Percentiles rank a stretch among this genome's conserved stretches.
These are phyloP conservation scores for Oeneis ivallda DNA, from an alignment of 2,888 invertebrate species.

Conservation along the genomic window DNA sequence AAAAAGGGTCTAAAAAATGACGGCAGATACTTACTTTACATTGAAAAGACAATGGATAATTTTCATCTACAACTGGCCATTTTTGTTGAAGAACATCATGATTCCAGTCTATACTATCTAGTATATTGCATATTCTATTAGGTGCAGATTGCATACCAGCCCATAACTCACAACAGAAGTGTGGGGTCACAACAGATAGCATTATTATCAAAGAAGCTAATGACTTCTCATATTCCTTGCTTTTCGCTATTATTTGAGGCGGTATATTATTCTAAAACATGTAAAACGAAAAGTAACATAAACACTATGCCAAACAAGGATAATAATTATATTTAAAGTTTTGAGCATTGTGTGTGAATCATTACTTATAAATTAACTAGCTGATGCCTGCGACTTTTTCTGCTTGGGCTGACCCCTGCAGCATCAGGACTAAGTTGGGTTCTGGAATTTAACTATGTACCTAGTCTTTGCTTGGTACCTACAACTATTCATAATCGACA, in stretches of 20 bases:
- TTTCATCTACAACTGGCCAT: slow-evolving; percentile 89
- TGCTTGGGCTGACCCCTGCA: no score
- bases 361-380: no score
- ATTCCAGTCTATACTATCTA: slow-evolving; percentile 84
- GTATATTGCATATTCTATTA: slow-evolving; percentile 72
- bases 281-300: background rate
- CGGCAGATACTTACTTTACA: slow-evolving; percentile 82
- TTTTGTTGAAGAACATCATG: slow-evolving; percentile 87
- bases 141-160: slow-evolving; percentile 86
- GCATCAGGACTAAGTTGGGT: no score
- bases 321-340: no score
- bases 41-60: slow-evolving; percentile 84
- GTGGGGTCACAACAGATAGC: slow-evolving; percentile 94
- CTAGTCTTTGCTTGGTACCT: no score
- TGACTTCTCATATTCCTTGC: slow-evolving; percentile 89
- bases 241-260: slow-evolving; percentile 82
- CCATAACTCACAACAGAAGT: slow-evolving; percentile 96
- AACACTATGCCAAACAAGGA: no score
- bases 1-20: no score
- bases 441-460: no score
- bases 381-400: no score
- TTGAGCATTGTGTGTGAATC: no score
- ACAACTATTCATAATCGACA: no score
- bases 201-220: slow-evolving; percentile 91
- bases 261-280: slow-evolving; percentile 81